Conservation (phyloP, 2,888 invertebrate genomes). For the Chouioia cunea region DNA sequence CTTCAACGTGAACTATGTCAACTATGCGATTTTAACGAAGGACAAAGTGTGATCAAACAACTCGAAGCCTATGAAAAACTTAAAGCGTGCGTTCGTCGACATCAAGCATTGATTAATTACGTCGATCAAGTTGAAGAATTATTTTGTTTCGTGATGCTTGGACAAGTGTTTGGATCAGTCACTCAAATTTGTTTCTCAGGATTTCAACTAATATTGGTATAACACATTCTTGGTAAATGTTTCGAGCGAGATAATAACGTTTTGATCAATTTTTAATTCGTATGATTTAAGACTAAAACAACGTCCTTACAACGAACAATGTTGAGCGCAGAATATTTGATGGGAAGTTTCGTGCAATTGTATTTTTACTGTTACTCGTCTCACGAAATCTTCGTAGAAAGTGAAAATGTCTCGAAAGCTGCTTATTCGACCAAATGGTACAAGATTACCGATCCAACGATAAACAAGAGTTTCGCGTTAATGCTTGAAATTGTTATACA, state of each 20-base stretch:
- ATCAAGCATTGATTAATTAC: conserved; percentile 48
- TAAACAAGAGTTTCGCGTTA: conserved; percentile 42
- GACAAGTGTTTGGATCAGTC: conserved; percentile 48
- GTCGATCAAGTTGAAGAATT: conserved; percentile 46
- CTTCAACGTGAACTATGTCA: no score
- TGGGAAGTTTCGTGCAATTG: conserved; percentile 47
- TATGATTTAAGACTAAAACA: no score
- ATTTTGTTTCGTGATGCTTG: conserved; percentile 44
- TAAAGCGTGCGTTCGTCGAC: conserved; percentile 31
- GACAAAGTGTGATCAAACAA: neutral
- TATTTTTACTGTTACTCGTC: conserved; percentile 49
- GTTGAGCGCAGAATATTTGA: conserved; percentile 42
- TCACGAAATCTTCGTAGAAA: conserved; percentile 45
- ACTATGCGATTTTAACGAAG: no score
- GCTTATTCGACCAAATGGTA: conserved; percentile 47
- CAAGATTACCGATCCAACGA: conserved; percentile 1
- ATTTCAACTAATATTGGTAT: conserved; percentile 48
- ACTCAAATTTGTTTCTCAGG: conserved; percentile 49
- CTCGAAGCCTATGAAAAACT: conserved; percentile 25
- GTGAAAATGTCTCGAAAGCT: conserved; percentile 38
- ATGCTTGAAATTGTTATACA: conserved; percentile 34
- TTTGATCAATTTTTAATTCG: neutral
- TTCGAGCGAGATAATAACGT: neutral
- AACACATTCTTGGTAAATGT: conserved; percentile 7
- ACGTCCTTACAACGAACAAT: conserved; percentile 27